A percentile compares a stretch with the other conserved stretches of the same genome.
These are phyloP conservation scores for Strix uralensis DNA, from an alignment of 2,113 vertebrate genomes.

Conservation along the genomic window DNA sequence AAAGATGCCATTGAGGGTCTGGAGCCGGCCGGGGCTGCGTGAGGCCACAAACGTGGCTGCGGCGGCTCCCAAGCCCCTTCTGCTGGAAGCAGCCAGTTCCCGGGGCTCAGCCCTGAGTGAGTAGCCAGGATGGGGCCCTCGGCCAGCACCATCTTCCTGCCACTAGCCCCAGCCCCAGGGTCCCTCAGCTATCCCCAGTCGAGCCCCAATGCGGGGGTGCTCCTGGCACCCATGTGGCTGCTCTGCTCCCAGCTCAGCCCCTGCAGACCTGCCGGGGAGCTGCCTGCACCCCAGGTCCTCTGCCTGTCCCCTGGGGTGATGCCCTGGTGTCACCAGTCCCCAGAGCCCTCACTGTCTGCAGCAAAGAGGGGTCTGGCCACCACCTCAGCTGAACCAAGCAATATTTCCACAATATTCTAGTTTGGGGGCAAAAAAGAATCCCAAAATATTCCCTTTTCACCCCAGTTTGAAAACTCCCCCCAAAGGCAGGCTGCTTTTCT, in stretches of 20 bases:
- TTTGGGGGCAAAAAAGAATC: background rate
- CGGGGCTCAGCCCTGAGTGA: rapidly evolving
- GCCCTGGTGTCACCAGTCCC: background rate
- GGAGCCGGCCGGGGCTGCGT: background rate
- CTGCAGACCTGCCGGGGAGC: background rate
- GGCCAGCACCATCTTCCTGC: background rate
- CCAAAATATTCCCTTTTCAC: background rate
- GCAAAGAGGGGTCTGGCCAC: too few species aligned
- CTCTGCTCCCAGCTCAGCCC: background rate
- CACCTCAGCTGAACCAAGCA: rapidly evolving
- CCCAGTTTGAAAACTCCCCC: too few species aligned
- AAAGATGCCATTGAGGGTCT: too few species aligned
- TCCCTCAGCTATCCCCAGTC: rapidly evolving
- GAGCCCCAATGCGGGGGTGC: background rate
- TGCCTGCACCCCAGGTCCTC: background rate
- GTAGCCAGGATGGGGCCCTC: background rate
- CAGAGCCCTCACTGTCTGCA: background rate
- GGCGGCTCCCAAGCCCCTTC: background rate
- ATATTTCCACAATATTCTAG: background rate
- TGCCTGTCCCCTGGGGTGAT: background rate
- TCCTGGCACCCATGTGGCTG: background rate
- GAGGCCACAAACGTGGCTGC: background rate
- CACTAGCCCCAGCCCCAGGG: background rate
- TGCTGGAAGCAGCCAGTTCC: background rate
- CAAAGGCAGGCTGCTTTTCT: background rate